Percentiles rank a stretch among this genome's conserved stretches.
Conservation (phyloP, 2,797 vertebrate species). For the Melanotaenia pygmaea region DNA sequence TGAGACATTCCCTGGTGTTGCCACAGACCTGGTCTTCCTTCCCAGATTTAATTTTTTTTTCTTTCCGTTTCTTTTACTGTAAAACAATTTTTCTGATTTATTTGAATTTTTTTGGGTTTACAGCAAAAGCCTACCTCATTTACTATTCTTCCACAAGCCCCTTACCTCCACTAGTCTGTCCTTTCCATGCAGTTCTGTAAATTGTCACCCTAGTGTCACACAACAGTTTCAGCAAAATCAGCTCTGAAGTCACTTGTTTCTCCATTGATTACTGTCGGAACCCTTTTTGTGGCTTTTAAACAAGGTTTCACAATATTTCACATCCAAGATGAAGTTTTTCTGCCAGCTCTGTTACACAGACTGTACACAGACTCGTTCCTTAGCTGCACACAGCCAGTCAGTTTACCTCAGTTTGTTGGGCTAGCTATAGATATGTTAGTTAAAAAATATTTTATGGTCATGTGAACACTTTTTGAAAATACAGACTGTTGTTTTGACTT, state of each 20-base stretch:
- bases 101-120: slow-evolving; percentile 87
- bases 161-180: slow-evolving; percentile 60
- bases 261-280: slow-evolving; percentile 55
- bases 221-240: slow-evolving; percentile 46
- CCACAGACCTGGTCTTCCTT: slow-evolving; percentile 77
- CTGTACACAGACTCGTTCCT: slow-evolving; percentile 29
- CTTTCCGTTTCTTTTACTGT: slow-evolving; percentile 57
- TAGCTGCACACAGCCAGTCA: slow-evolving; percentile 55
- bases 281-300: slow-evolving; percentile 29
- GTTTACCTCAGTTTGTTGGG: slow-evolving; percentile 63
- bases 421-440: slow-evolving; percentile 45
- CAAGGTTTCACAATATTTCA: slow-evolving; percentile 29
- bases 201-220: slow-evolving; percentile 64
- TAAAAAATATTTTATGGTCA: slow-evolving; percentile 54
- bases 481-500: slow-evolving; percentile 59
- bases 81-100: slow-evolving; percentile 38
- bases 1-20: slow-evolving; percentile 70
- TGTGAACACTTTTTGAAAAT: slow-evolving; percentile 51
- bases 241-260: slow-evolving; percentile 46
- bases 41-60: slow-evolving; percentile 68
- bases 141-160: slow-evolving; percentile 74
- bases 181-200: slow-evolving; percentile 56
- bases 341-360: slow-evolving; percentile 40
- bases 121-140: slow-evolving; percentile 98
- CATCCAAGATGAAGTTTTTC: slow-evolving; percentile 47